These are phyloP conservation scores for Garra rufa DNA, from an alignment of 2,113 vertebrate species.

Conservation along the genomic window DNA sequence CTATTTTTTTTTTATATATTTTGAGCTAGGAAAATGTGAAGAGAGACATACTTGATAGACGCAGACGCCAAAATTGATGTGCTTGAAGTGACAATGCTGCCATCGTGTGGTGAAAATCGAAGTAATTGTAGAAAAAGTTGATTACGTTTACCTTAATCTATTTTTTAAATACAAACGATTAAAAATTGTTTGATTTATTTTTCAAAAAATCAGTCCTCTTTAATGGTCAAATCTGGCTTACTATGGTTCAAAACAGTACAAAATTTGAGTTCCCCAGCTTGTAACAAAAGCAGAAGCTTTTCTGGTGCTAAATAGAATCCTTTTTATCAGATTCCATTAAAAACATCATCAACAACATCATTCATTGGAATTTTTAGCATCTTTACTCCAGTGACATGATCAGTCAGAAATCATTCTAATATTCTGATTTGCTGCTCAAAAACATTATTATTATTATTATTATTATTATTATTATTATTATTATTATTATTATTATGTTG, in stretches of 20 bases:
- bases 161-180: not conserved
- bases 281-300: too few species aligned
- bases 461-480: too few species aligned
- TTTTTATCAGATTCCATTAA: not conserved
- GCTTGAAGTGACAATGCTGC: not conserved
- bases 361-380: too few species aligned
- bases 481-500: too few species aligned
- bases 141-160: not conserved
- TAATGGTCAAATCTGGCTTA: not conserved
- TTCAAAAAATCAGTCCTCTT: not conserved
- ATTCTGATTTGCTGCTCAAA: too few species aligned
- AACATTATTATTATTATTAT: too few species aligned
- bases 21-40: not conserved
- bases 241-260: not conserved
- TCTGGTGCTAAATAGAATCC: too few species aligned
- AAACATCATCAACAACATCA: too few species aligned
- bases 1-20: too few species aligned
- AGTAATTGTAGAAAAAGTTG: not conserved
- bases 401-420: too few species aligned
- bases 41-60: not conserved
- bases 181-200: not conserved
- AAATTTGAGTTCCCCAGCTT: not conserved
- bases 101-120: constrained; percentile 5
- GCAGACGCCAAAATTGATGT: not conserved
- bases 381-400: too few species aligned